phyloP scores from a whole-genome alignment of 2,888 invertebrate species.

The Artemia sp. region DNA sequence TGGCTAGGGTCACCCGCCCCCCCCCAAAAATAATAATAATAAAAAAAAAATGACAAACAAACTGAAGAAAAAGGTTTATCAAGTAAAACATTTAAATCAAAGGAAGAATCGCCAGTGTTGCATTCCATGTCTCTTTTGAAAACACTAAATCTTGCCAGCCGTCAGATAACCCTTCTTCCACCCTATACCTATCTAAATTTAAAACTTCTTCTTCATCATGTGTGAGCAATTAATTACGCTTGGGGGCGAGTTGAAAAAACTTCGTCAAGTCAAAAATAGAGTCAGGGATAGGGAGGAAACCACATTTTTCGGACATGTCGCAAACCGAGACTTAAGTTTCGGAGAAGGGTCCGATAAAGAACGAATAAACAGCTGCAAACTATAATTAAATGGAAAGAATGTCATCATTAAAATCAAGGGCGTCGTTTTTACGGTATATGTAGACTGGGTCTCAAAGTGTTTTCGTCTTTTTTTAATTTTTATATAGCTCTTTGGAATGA shows the following conservation, averaged over 20 bases:
- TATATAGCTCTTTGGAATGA: too few species aligned
- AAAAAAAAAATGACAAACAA: too few species aligned
- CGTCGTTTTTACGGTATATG: too few species aligned
- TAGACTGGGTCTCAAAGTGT: too few species aligned
- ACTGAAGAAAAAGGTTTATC: too few species aligned
- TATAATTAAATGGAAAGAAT: conserved; percentile 10
- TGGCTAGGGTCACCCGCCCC: too few species aligned
- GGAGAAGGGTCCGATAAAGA: conserved; percentile 8
- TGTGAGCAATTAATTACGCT: conserved; percentile 15
- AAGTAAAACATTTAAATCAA: too few species aligned
- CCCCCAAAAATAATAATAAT: too few species aligned
- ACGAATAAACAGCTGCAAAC: background rate
- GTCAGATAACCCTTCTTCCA: background rate
- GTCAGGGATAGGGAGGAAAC: background rate
- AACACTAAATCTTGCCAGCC: conserved; percentile 8
- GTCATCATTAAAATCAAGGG: too few species aligned
- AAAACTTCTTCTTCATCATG: background rate
- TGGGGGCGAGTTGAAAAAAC: conserved; percentile 14
- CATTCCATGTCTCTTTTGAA: background rate
- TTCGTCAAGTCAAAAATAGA: conserved; percentile 4
- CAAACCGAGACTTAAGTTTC: background rate
- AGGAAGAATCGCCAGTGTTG: background rate
- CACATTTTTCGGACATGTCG: conserved; percentile 12
- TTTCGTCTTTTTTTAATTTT: too few species aligned
- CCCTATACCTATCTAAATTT: conserved; percentile 9